Base-by-base conservation (phyloP, 2,113 vertebrate genomes). In the Crotalus horridus region DNA sequence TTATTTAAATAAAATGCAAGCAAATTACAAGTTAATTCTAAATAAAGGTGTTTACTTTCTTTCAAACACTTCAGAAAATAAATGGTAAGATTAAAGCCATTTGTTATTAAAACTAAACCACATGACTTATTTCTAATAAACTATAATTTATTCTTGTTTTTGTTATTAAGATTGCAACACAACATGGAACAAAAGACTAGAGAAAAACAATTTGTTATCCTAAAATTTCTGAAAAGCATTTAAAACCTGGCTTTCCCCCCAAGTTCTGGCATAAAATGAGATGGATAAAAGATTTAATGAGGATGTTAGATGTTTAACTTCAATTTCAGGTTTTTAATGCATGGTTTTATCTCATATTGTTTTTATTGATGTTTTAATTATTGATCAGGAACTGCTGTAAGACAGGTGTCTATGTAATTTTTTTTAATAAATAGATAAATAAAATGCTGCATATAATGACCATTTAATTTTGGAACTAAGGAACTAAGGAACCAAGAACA, bases 81-180 rank as follows among this genome's bases (percentile, higher is more conserved):
- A 97, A 87, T 85, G 92, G 81, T 87, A 92, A 95, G 51, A 90
- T 90, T 95, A 74, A 94, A 93, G 95, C 48, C 95, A 95, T 91
- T 94, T 94, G 88, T 56, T 95, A 92, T 29, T 97, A 96, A 97
- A 96, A 93, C 81, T 96, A 95, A 94, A 92, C 93, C 94, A 94
- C 2, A 9, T 95, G 96, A 59, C 55, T 90, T 91, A 93, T 96
- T 94, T 94, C 94, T 94, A 95, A 93, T 85, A 92, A 91, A 91
- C n/a, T 95, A 94, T 91, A 94, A 95, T 95, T 95, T 96, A 96
- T 88, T 94, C 51, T 89, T 33, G 91, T 2, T 95, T 94, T 94
- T 85, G 29, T 90, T 95, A 95, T 85, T 89, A 88, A 86, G 93
- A 91, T 94, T 90, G 93, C 48, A 59, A 89, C 93, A 94, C 46